Evolutionary conservation across 2,113 vertebrate genomes (phyloP).

Genomic region (Ammodytes dubius): DNA sequence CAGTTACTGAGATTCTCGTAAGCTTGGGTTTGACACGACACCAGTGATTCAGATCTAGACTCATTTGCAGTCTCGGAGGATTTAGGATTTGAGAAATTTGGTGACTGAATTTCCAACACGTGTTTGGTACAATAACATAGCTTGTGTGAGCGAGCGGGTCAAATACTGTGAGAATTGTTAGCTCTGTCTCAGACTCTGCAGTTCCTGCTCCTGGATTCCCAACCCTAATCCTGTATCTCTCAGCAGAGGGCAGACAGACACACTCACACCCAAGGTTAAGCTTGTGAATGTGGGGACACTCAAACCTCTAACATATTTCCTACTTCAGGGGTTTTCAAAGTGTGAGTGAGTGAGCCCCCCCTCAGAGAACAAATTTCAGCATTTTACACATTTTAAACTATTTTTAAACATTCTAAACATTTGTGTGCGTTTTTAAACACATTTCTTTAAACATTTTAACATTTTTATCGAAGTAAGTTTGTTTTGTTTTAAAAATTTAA

Average conservation of each 20-base stretch:
- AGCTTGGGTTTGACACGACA: constrained; percentile 13
- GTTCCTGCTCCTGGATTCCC: constrained; percentile 38
- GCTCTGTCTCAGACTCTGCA: neutral
- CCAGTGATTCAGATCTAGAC: constrained; percentile 17
- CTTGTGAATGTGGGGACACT: constrained; percentile 52
- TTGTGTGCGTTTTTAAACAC: too few species aligned
- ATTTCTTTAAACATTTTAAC: too few species aligned
- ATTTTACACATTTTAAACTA: too few species aligned
- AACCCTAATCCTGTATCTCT: constrained; percentile 62
- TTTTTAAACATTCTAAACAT: too few species aligned
- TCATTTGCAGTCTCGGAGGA: constrained; percentile 8
- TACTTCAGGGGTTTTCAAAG: too few species aligned
- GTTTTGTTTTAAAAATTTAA: too few species aligned
- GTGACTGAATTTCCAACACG: constrained; percentile 4
- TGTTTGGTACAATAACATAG: constrained; percentile 15
- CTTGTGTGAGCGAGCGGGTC: neutral
- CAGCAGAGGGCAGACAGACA: constrained; percentile 43
- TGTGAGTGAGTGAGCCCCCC: too few species aligned
- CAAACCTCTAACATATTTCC: constrained; percentile 34
- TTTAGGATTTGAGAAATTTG: constrained; percentile 23
- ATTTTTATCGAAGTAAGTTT: too few species aligned
- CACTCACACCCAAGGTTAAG: constrained; percentile 66
- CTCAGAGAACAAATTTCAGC: too few species aligned
- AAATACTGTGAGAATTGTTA: neutral
- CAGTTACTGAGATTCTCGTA: constrained; percentile 2